phyloP scores from a whole-genome alignment of 2,888 invertebrate species.

The Plebejus argus region DNA sequence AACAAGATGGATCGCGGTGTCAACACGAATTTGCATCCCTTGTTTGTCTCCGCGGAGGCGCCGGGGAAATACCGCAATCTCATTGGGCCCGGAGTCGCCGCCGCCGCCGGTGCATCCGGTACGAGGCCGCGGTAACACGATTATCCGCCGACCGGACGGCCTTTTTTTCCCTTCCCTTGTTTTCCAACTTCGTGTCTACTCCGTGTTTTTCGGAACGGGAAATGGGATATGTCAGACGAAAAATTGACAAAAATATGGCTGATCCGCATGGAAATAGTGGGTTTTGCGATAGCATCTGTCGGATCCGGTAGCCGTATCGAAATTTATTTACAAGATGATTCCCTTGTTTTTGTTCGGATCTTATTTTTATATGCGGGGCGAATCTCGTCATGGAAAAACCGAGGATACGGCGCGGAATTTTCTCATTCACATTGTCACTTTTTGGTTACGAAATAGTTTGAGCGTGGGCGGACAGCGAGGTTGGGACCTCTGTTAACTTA shows the following conservation, averaged over 20 bases:
- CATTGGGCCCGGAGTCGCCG: conserved; percentile 68
- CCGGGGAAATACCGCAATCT: conserved; percentile 78
- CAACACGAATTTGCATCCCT: conserved; percentile 81
- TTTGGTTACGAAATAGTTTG: neutral
- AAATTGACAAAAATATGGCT: conserved; percentile 80
- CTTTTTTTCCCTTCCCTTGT: conserved; percentile 77
- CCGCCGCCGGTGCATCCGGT: conserved; percentile 69
- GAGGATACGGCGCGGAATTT: conserved; percentile 4
- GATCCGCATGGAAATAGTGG: conserved; percentile 73
- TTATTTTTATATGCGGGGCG: conserved; percentile 9
- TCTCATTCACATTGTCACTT: conserved; percentile 20
- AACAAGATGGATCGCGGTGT: conserved; percentile 80
- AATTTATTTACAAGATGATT: conserved; percentile 68
- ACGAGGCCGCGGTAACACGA: conserved; percentile 78
- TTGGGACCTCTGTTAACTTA: conserved; percentile 20
- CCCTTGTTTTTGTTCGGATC: conserved; percentile 54
- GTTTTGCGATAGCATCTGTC: conserved; percentile 73
- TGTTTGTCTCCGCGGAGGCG: conserved; percentile 75
- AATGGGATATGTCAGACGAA: conserved; percentile 79
- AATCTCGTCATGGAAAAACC: neutral
- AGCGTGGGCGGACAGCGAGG: conserved; percentile 27
- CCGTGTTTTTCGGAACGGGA: conserved; percentile 78
- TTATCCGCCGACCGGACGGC: conserved; percentile 77
- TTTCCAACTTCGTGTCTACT: conserved; percentile 77
- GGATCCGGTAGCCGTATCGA: conserved; percentile 57